phyloP scores from a whole-genome alignment of 2,113 vertebrate species.

The Albula glossodonta region DNA sequence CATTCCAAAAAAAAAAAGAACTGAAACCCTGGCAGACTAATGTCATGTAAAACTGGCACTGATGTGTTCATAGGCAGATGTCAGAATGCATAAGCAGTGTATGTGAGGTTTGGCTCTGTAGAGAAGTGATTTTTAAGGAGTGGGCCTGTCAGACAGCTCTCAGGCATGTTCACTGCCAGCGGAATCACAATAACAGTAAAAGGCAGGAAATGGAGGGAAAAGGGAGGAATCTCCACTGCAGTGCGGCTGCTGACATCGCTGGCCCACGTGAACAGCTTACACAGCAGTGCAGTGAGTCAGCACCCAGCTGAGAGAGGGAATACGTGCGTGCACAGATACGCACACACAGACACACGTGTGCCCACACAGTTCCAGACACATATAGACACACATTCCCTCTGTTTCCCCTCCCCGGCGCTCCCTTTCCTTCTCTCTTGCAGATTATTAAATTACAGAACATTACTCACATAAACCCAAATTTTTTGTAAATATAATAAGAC shows the following conservation, averaged over 20 bases:
- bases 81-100: neutral
- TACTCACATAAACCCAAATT: neutral
- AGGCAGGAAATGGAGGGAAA: neutral
- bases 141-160: neutral
- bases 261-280: neutral
- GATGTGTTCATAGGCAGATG: too few relatives aligned
- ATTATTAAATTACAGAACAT: neutral
- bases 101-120: neutral
- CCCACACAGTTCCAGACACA: neutral
- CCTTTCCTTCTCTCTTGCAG: neutral
- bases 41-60: neutral
- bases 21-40: neutral
- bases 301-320: slow-evolving; percentile 1
- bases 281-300: slow-evolving; percentile 36
- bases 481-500: neutral
- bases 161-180: neutral
- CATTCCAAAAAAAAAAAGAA: neutral
- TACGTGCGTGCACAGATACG: slow-evolving; percentile 8
- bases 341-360: neutral
- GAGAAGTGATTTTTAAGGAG: neutral
- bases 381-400: slow-evolving; percentile 8
- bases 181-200: neutral
- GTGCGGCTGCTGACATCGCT: slow-evolving; percentile 12
- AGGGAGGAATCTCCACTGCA: slow-evolving; percentile 21
- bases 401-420: neutral